Base-by-base conservation (phyloP, 2,888 invertebrate species). In the Labia minor region DNA sequence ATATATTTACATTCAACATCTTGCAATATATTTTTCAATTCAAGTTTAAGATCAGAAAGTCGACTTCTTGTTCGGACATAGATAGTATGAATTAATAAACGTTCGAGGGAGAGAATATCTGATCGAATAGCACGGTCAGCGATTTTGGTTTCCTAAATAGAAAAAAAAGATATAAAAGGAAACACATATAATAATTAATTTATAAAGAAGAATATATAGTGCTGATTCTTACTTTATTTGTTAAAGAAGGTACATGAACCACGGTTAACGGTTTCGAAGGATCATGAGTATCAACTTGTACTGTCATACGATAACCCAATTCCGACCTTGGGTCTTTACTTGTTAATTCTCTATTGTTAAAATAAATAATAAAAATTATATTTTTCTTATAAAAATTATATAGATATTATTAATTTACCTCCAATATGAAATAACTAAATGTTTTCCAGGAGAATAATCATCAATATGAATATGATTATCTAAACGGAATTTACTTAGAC, bases 341-440 rank as follows among this genome's bases (percentile, higher is more conserved):
- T 1, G 84, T 84, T 68, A 85, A 74, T 76, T 85, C 85, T 69
- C 84, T 81, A 16, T 16, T n/a, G 16, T n/a, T n/a, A n/a, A 49
- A 49, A 49, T 14, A 26, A 6, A 26, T 26, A 26, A 26, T 8
- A 26, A 6, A 26, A 6, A 8, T 26, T 26, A 26, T 26, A 26
- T n/a, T n/a, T n/a, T n/a, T n/a, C n/a, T n/a, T n/a, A 26, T 26
- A 26, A 26, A 26, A 26, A 26, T 8, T 10, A 10, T 14, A 61
- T 14, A 37, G 18, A 66, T 14, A 21, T 21, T 71, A 70, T 26
- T 26, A 6, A 26, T 26, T 73, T 76, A 87, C 88, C 92, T 89
- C 96, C 96, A 97, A 80, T 97, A 97, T 0, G 95, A 94, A n/a
- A 97, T 86, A 11, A 91, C 88, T 18, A 97, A 81, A 75, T 90